Evolutionary conservation across 2,797 vertebrate genomes (phyloP).

Genomic region (Netta rufina): DNA sequence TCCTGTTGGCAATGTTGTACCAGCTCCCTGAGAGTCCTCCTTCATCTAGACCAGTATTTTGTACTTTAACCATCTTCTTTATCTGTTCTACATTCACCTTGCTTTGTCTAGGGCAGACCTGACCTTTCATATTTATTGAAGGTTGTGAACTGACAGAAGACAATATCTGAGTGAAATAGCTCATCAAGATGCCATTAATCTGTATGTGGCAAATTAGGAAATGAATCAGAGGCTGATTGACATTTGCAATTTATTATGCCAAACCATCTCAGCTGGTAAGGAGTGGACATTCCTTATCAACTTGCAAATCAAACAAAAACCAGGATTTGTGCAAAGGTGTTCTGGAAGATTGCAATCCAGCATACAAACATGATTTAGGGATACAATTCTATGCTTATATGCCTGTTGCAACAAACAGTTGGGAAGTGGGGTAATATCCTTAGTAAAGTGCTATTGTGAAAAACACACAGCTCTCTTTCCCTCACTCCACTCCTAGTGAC

Average conservation of each 20-base stretch:
- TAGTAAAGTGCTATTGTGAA: neutral
- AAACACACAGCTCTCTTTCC: neutral
- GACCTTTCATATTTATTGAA: neutral
- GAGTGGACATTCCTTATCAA: neutral
- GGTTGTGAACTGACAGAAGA: neutral
- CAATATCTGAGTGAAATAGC: neutral
- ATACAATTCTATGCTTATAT: neutral
- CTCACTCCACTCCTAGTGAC: fast-evolving
- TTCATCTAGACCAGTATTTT: neutral
- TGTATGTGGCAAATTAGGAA: constrained; percentile 25
- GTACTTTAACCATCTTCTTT: constrained; percentile 1
- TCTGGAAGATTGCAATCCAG: neutral
- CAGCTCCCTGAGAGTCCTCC: neutral
- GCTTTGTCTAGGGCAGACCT: neutral
- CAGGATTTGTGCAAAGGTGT: neutral
- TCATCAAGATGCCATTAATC: constrained; percentile 17
- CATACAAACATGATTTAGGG: neutral
- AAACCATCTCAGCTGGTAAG: neutral
- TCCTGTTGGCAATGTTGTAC: neutral
- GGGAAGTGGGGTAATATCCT: neutral
- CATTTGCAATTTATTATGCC: constrained; percentile 25
- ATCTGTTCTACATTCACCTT: neutral
- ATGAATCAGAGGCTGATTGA: neutral
- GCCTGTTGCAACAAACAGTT: neutral
- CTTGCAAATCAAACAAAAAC: neutral